Conservation (phyloP, 2,797 vertebrate species). For the Podargus strigoides region DNA sequence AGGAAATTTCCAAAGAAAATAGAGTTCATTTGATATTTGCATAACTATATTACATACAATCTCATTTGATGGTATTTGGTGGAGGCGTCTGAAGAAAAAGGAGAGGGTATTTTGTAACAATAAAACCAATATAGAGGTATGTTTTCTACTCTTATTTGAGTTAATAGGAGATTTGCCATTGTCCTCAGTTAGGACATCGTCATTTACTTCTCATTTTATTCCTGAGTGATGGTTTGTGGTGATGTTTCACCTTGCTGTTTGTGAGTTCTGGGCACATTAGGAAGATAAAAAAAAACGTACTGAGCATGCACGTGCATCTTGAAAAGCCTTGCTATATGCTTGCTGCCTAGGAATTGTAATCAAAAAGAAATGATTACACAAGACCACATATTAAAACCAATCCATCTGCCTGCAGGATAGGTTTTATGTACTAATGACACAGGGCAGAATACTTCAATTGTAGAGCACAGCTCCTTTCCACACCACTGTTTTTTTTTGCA, state of each 20-base stretch:
- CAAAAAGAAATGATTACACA: constrained; percentile 26
- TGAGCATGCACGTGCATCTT: constrained; percentile 6
- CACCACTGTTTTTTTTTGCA: neutral
- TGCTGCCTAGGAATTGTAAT: constrained; percentile 27
- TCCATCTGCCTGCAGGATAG: neutral
- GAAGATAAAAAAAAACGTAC: neutral
- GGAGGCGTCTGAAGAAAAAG: neutral
- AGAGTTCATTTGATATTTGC: constrained; percentile 22
- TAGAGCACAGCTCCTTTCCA: neutral
- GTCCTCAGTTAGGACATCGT: constrained; percentile 25
- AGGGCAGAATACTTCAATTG: neutral
- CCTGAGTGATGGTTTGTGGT: constrained; percentile 53
- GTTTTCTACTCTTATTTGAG: constrained; percentile 11
- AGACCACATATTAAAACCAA: constrained; percentile 14
- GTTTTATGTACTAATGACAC: neutral
- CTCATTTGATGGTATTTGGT: fast-evolving
- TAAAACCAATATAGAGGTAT: neutral
- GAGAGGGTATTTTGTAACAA: neutral
- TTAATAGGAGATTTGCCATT: constrained; percentile 35
- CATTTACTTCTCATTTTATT: constrained; percentile 62
- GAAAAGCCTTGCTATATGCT: neutral
- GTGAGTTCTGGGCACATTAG: neutral
- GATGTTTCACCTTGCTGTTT: constrained; percentile 32
- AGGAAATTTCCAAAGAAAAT: constrained; percentile 14
- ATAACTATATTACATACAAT: neutral